Evolutionary conservation across 2,797 vertebrate genomes (phyloP).

Genomic region (Labeo calbasu): DNA sequence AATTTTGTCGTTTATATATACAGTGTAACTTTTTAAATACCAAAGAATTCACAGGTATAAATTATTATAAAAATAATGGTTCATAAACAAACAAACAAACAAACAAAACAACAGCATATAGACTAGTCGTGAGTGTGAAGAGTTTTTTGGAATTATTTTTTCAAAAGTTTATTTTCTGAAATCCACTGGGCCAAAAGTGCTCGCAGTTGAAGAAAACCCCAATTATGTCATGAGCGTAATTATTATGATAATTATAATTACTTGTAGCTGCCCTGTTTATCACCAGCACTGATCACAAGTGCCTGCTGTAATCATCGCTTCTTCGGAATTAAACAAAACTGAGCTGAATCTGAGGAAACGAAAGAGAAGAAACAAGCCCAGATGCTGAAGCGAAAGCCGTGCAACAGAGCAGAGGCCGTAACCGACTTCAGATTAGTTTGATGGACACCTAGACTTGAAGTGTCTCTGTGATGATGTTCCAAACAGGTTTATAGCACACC

Average conservation of each 20-base stretch:
- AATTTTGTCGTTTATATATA: background rate
- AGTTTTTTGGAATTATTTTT: background rate
- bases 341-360: background rate
- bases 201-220: background rate
- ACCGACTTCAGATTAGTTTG: constrained; percentile 41
- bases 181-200: background rate
- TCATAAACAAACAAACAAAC: background rate
- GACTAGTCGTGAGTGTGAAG: background rate
- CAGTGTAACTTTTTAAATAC: background rate
- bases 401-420: background rate
- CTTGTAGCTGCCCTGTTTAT: constrained; percentile 8
- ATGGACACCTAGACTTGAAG: constrained; percentile 41
- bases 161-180: background rate
- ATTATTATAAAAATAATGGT: background rate
- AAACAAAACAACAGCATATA: background rate
- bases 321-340: background rate
- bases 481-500: constrained; percentile 42
- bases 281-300: constrained; percentile 12
- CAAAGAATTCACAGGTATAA: background rate
- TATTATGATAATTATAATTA: constrained; percentile 39
- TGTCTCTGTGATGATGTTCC: constrained; percentile 45
- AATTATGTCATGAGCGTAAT: constrained; percentile 2
- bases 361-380: background rate
- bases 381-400: background rate
- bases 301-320: background rate